phyloP scores from a whole-genome alignment of 2,113 vertebrate genomes.

The Scomber colias region DNA sequence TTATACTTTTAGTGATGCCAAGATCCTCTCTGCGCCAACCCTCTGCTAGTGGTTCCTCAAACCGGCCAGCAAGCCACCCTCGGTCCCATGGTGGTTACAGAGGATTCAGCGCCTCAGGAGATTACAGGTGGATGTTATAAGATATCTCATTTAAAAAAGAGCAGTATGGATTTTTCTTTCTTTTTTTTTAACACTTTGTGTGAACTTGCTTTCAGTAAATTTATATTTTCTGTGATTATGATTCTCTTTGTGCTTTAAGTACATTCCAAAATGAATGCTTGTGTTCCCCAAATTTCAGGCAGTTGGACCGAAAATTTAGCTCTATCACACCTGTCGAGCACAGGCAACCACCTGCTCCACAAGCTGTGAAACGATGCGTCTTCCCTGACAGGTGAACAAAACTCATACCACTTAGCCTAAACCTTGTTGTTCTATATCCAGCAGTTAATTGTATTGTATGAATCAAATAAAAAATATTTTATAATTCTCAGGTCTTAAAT shows the following conservation, averaged over 20 bases:
- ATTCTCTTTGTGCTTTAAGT: too few relatives aligned
- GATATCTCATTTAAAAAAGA: not conserved
- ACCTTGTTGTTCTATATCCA: too few relatives aligned
- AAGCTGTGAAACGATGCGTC: constrained; percentile 74
- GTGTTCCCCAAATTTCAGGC: constrained; percentile 27
- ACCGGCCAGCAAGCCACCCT: constrained; percentile 47
- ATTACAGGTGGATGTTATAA: constrained; percentile 60
- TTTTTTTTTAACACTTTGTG: not conserved
- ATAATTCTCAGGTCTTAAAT: too few relatives aligned
- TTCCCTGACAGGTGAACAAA: constrained; percentile 75
- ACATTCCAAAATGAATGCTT: not conserved
- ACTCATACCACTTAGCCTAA: too few relatives aligned
- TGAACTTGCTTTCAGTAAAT: not conserved
- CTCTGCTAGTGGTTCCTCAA: constrained; percentile 62
- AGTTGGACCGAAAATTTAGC: constrained; percentile 64
- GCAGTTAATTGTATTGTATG: too few relatives aligned
- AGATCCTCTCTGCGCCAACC: constrained; percentile 91
- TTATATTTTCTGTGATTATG: not conserved
- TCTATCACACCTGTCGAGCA: constrained; percentile 60
- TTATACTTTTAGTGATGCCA: constrained; percentile 83
- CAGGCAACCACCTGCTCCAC: constrained; percentile 63
- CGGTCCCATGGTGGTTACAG: constrained; percentile 34
- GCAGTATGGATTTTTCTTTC: not conserved
- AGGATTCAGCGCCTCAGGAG: constrained; percentile 59
- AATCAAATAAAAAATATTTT: not conserved